phyloP scores from a whole-genome alignment of 2,797 vertebrate genomes.

The Typhlichthys eigenmanni region DNA sequence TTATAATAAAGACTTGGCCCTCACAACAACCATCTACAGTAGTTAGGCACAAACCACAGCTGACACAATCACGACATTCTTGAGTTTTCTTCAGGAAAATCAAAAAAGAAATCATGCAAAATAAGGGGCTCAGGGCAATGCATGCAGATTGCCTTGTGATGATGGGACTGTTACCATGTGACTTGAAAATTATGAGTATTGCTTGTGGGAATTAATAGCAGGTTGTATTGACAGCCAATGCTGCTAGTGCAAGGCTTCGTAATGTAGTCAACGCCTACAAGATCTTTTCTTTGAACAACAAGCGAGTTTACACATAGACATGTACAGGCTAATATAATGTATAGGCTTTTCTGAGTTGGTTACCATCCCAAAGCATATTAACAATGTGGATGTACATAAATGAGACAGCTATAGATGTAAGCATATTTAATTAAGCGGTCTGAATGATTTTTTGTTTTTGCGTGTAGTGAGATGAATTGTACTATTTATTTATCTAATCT shows the following conservation, averaged over 20 bases:
- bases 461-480: conserved; percentile 78
- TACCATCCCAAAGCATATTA: conserved; percentile 71
- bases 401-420: conserved; percentile 73
- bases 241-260: conserved; percentile 56
- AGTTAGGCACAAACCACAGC: too few relatives aligned
- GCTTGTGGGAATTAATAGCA: conserved; percentile 53
- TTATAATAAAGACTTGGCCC: conserved; percentile 43
- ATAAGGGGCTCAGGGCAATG: conserved; percentile 62
- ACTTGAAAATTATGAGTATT: conserved; percentile 40
- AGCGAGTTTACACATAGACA: conserved; percentile 59
- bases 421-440: conserved; percentile 77
- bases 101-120: conserved; percentile 41
- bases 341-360: conserved; percentile 71
- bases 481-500: conserved; percentile 78
- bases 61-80: conserved; percentile 41
- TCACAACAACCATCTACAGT: conserved; percentile 30
- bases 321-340: conserved; percentile 43
- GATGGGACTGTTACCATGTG: conserved; percentile 44
- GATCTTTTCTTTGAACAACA: conserved; percentile 44
- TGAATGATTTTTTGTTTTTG: conserved; percentile 71
- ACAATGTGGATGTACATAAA: conserved; percentile 76
- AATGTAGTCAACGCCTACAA: conserved; percentile 49
- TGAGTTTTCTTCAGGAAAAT: conserved; percentile 40
- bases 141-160: conserved; percentile 71
- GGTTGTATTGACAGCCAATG: conserved; percentile 47